A percentile compares a stretch with the other conserved stretches of the same genome.
Evolutionary conservation across 2,888 invertebrate species (phyloP).

Genomic region (Synanthedon tipuliformis): DNA sequence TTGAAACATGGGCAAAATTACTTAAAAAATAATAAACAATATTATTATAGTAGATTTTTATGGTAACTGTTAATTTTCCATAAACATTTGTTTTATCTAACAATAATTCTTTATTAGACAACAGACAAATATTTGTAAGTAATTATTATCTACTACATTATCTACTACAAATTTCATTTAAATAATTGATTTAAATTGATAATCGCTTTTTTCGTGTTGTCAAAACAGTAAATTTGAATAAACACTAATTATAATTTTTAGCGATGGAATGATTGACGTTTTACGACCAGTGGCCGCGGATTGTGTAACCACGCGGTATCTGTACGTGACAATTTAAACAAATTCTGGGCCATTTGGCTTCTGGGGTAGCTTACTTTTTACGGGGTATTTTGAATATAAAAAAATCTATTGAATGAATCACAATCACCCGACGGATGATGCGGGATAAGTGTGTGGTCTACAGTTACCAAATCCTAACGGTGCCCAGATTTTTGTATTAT

Average conservation of each 20-base stretch:
- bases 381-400: conserved; percentile 60
- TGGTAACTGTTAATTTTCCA: no score
- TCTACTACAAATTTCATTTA: no score
- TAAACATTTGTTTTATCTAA: no score
- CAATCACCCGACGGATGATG: conserved; percentile 47
- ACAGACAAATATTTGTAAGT: no score
- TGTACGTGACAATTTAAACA: conserved; percentile 72
- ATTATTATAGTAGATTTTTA: no score
- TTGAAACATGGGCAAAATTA: no score
- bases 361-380: conserved; percentile 61
- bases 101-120: no score
- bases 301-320: conserved; percentile 62
- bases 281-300: conserved; percentile 39
- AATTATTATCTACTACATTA: no score
- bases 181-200: no score
- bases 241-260: neutral
- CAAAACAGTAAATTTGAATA: neutral
- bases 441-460: conserved; percentile 59
- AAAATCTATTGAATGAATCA: conserved; percentile 43
- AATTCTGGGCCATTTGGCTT: conserved; percentile 70
- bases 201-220: no score
- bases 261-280: conserved; percentile 8
- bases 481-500: no score
- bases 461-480: conserved; percentile 15
- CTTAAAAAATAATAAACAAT: no score